phyloP scores from a whole-genome alignment of 2,113 vertebrate species.

The Psittacus erithacus region DNA sequence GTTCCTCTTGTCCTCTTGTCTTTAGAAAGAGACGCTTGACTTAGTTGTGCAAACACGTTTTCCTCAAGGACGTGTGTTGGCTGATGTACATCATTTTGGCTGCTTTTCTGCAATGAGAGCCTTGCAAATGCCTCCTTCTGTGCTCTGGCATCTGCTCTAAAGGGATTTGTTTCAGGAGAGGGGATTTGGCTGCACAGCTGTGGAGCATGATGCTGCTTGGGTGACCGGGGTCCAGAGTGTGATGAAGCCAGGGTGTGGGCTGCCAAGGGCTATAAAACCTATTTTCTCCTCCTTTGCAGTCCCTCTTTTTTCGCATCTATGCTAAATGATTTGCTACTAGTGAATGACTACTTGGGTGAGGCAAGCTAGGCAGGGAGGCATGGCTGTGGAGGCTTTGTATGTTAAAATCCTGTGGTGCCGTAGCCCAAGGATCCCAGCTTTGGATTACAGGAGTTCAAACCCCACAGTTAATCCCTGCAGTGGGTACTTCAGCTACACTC shows the following conservation, averaged over 20 bases:
- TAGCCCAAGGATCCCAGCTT: not conserved
- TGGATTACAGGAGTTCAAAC: not conserved
- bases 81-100: not conserved
- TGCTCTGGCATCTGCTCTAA: rapidly evolving
- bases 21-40: not conserved
- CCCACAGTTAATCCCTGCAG: not conserved
- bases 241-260: not conserved
- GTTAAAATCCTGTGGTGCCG: not conserved
- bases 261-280: slow-evolving; percentile 7
- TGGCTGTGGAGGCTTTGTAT: not conserved
- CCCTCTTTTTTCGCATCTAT: not conserved
- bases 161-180: slow-evolving; percentile 30
- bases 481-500: not conserved
- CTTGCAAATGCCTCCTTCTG: not conserved
- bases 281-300: not conserved
- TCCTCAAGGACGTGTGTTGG: not conserved
- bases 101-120: not conserved
- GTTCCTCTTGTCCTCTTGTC: not conserved
- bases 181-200: not conserved
- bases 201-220: not conserved
- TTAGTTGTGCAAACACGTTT: not conserved
- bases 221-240: not conserved
- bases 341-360: not conserved
- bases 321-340: not conserved
- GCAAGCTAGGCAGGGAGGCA: not conserved